phyloP scores from a whole-genome alignment of 2,797 vertebrate species.

The Tamandua tetradactyla region DNA sequence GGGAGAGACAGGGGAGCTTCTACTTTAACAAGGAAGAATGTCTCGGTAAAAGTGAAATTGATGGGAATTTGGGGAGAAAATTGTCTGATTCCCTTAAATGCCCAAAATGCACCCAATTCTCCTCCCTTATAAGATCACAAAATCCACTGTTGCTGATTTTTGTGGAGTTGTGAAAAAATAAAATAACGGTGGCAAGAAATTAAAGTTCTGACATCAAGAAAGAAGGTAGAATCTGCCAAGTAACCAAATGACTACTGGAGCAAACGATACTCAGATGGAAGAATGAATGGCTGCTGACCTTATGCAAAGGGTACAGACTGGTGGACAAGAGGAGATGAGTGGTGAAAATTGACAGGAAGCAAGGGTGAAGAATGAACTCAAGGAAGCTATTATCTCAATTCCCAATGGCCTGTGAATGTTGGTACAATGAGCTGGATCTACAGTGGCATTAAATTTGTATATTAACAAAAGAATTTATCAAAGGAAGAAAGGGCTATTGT shows the following conservation, averaged over 20 bases:
- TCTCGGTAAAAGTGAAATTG: constrained; percentile 38
- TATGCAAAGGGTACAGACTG: neutral
- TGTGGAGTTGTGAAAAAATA: neutral
- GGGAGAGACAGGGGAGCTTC: neutral
- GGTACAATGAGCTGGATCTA: neutral
- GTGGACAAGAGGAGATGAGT: neutral
- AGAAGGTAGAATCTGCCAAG: constrained; percentile 7
- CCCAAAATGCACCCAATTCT: neutral
- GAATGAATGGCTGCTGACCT: neutral
- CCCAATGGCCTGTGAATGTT: neutral
- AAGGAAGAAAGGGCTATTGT: neutral
- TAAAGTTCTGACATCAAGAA: neutral
- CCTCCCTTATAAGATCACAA: neutral
- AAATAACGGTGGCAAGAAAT: neutral
- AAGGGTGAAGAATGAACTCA: neutral
- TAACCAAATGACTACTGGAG: neutral
- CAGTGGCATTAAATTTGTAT: neutral
- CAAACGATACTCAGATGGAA: neutral
- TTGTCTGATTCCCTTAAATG: neutral
- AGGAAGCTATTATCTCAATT: neutral
- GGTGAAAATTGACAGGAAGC: neutral
- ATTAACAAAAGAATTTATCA: neutral
- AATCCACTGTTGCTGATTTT: constrained; percentile 7
- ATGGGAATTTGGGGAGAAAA: constrained; percentile 32
- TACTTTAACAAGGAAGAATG: constrained; percentile 46